phyloP scores from a whole-genome alignment of 2,113 vertebrate species.

The Rhabdornis inornatus region DNA sequence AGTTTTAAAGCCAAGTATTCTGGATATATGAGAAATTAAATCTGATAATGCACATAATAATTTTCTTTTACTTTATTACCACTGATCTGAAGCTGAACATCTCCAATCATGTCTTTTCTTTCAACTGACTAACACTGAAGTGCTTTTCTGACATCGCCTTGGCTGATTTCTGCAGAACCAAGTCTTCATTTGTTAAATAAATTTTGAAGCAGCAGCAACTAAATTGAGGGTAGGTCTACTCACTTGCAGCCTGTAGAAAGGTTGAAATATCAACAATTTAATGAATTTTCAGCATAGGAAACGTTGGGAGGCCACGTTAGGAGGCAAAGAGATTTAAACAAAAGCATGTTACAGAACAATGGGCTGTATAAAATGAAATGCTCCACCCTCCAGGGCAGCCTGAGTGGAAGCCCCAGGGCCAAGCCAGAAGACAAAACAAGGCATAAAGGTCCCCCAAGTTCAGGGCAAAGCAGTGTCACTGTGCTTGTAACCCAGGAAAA shows the following conservation, averaged over 20 bases:
- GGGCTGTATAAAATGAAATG: not conserved
- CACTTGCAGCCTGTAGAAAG: not conserved
- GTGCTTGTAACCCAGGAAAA: not conserved
- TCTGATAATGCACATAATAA: conserved; percentile 30
- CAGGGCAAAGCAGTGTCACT: not conserved
- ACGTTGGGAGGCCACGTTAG: not conserved
- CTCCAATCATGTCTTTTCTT: not conserved
- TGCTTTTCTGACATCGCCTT: not conserved
- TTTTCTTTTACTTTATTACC: conserved; percentile 42
- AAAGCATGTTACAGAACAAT: not conserved
- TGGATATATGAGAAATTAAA: conserved; percentile 48
- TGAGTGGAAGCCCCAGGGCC: not conserved
- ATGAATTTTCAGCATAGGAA: not conserved
- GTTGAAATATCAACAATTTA: not conserved
- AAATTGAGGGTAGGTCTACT: not conserved
- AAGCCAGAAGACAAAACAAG: not conserved
- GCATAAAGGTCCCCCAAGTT: not conserved
- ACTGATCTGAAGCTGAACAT: conserved; percentile 8
- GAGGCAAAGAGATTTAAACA: not conserved
- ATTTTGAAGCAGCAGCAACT: not conserved
- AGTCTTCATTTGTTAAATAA: not conserved
- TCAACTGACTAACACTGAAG: not conserved
- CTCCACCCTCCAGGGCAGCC: not conserved
- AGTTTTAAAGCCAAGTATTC: conserved; percentile 25
- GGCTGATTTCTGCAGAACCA: not conserved